Evolutionary conservation across 2,797 vertebrate species (phyloP), one percentile per base, ranked within the genome.

Genomic region (Arctocebus calabarensis): DNA sequence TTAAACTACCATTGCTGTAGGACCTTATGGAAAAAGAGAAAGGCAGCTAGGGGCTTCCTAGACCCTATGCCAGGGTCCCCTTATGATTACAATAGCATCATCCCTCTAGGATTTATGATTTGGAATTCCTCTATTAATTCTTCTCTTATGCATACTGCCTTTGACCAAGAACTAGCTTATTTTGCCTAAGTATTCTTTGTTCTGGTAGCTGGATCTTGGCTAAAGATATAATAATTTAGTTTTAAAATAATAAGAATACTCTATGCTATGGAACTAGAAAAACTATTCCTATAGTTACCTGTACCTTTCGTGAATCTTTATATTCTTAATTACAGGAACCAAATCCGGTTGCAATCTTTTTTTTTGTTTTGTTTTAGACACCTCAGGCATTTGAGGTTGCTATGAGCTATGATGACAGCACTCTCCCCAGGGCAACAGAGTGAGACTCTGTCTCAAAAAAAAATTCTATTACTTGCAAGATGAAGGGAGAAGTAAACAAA

Each of bases 131-230:
- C 40, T 52, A 22, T 55, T 94, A 48, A 66, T 74, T 92, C 84
- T 37, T 17, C 70, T 84, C 34, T 88, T 55, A 43, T 29, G 12
- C n/a, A 55, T 62, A 43, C 37, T 66, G 73, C 55, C 32, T 84
- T 66, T 79, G 37, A 85, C 73, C 43, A 52, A 59, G 23, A 87
- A 70, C 22, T 55, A 74, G 23, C 48, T n/a, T 32, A 14, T 59
- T 90, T 94, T 86, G 27, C 37, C 27, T 79, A 77, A 78, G 45
- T 62, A n/a, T 62, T 88, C 34, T 92, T 96, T 48, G 78, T 90
- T 83, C 45, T 71, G 32, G 66, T 61, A 45, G 3, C 34, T 83
- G 64, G 23, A 48, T 79, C 32, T 68, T 64, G 25, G 22, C 0
- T n/a, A 79, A 94, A 8, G 16, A 88, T 43, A 32, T 4, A 52